Evolutionary conservation across 2,113 vertebrate genomes (phyloP).

Genomic region (Rhineura floridana): DNA sequence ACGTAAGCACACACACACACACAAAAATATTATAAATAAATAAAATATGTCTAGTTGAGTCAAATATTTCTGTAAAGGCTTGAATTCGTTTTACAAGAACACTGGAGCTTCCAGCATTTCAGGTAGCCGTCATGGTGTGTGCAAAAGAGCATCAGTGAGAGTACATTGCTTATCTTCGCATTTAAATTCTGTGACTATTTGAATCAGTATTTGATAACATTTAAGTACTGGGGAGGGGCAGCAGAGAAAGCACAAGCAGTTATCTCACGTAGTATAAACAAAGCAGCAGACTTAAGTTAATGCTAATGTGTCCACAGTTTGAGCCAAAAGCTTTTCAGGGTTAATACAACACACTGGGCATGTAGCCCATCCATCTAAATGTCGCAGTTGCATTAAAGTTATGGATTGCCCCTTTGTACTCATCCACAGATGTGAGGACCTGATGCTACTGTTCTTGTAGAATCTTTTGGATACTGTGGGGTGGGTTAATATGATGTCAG

Average conservation of each 20-base stretch:
- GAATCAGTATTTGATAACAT: not conserved
- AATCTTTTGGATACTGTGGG: conserved; percentile 29
- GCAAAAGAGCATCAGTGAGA: not conserved
- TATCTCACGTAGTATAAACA: conserved; percentile 69
- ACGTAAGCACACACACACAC: not conserved
- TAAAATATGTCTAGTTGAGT: not conserved
- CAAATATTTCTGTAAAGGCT: not conserved
- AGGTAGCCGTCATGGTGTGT: not conserved
- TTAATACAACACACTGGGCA: conserved; percentile 72
- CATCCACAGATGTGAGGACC: conserved; percentile 59
- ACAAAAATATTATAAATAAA: not conserved
- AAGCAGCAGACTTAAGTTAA: conserved; percentile 73
- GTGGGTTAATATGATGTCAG: not conserved
- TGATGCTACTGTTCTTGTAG: conserved; percentile 60
- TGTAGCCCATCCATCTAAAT: conserved; percentile 69
- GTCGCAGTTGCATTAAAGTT: conserved; percentile 72
- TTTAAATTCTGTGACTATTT: not conserved
- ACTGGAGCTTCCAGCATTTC: not conserved
- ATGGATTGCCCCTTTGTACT: conserved; percentile 67
- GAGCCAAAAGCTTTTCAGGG: conserved; percentile 73
- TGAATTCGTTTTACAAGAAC: not conserved
- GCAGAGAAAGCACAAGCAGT: conserved; percentile 50
- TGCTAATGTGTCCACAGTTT: conserved; percentile 72
- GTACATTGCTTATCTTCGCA: not conserved
- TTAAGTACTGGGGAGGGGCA: not conserved